Percentiles rank a stretch among this genome's conserved stretches.
phyloP scores from a whole-genome alignment of 2,888 invertebrate genomes.

The Andrena hattorfiana region DNA sequence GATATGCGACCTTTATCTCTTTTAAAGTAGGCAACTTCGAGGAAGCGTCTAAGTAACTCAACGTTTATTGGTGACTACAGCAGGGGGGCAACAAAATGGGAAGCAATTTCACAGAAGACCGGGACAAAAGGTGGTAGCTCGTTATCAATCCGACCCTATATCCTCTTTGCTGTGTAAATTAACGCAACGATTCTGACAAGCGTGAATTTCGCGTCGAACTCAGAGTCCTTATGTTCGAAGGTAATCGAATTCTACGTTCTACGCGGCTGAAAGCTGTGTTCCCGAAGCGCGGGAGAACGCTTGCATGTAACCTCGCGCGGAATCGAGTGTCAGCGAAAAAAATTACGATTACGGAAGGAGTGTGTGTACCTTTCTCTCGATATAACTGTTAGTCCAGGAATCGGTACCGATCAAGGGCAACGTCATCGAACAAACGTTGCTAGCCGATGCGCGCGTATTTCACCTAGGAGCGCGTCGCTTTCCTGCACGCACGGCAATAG shows the following conservation, averaged over 20 bases:
- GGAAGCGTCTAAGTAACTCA: not conserved
- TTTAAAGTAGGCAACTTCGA: too few species aligned
- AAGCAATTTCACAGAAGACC: not conserved
- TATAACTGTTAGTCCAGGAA: constrained; percentile 33
- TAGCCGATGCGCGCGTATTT: constrained; percentile 54
- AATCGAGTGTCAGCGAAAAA: not conserved
- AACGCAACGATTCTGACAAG: not conserved
- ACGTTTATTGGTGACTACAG: not conserved
- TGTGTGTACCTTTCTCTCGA: constrained; percentile 17
- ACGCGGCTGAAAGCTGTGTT: constrained; percentile 3
- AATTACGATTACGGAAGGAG: constrained; percentile 1
- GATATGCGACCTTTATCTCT: not conserved
- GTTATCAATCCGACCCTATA: not conserved
- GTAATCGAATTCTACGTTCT: constrained; percentile 12
- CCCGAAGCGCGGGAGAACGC: constrained; percentile 56
- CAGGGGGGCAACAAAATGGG: not conserved
- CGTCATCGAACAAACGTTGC: constrained; percentile 54
- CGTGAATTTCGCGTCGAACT: not conserved
- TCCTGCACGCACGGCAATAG: constrained; percentile 22
- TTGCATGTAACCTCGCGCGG: constrained; percentile 44
- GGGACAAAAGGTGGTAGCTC: not conserved
- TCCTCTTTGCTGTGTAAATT: not conserved
- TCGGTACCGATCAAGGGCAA: constrained; percentile 46
- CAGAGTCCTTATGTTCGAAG: not conserved
- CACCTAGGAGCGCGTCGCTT: constrained; percentile 46